phyloP scores from a whole-genome alignment of 1,140 invertebrate species.

The Chymomyza costata region DNA sequence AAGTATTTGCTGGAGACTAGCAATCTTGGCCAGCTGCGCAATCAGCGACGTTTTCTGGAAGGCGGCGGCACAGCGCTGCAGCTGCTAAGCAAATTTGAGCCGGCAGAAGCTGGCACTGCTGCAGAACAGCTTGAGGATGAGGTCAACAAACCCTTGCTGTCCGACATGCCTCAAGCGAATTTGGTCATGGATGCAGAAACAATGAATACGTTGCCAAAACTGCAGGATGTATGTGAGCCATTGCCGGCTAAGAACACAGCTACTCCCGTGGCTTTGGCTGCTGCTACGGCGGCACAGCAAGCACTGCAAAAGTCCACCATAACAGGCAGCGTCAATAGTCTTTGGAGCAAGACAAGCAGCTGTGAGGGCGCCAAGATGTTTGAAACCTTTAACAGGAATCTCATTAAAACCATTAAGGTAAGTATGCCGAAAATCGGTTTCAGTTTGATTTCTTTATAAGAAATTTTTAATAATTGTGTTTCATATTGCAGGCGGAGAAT shows the following conservation, averaged over 20 bases:
- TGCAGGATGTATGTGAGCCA: constrained; percentile 55
- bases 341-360: constrained; percentile 73
- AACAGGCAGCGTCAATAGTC: constrained; percentile 67
- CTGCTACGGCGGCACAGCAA: constrained; percentile 11
- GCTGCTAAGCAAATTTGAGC: constrained; percentile 39
- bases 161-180: constrained; percentile 47
- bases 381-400: constrained; percentile 73
- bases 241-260: constrained; percentile 21
- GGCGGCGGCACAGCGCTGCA: constrained; percentile 66
- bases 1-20: constrained; percentile 64
- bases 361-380: constrained; percentile 74
- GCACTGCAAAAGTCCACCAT: constrained; percentile 56
- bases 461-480: background rate
- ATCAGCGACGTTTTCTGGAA: constrained; percentile 56
- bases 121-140: constrained; percentile 47
- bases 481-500: constrained; percentile 68
- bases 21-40: constrained; percentile 49
- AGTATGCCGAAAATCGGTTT: no score
- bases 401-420: constrained; percentile 75
- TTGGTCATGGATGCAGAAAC: constrained; percentile 29
- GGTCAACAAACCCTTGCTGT: constrained; percentile 49
- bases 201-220: constrained; percentile 30
- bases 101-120: background rate
- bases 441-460: no score
- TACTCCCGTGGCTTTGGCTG: constrained; percentile 3